phyloP scores from a whole-genome alignment of 2,888 invertebrate genomes.

The Orthosia gothica region DNA sequence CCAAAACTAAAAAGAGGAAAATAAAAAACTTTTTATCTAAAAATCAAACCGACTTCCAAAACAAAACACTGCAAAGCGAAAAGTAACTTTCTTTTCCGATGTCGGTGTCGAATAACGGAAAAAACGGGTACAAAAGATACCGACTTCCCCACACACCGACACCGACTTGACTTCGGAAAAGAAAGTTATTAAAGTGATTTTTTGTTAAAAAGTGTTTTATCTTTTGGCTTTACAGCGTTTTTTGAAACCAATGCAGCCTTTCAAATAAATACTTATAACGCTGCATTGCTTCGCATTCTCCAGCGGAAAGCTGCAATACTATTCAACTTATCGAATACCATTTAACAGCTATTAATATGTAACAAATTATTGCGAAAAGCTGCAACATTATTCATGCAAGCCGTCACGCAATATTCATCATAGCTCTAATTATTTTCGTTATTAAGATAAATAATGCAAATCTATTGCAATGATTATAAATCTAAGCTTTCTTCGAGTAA shows the following conservation, averaged over 20 bases:
- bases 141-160: too few species aligned
- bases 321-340: slow-evolving; percentile 24
- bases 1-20: too few species aligned
- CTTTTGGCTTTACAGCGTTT: neutral
- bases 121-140: too few species aligned
- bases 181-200: too few species aligned
- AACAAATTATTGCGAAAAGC: slow-evolving; percentile 52
- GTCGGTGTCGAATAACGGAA: too few species aligned
- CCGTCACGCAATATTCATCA: slow-evolving; percentile 48
- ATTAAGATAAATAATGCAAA: slow-evolving; percentile 66
- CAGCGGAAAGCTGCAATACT: slow-evolving; percentile 4
- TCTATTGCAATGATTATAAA: slow-evolving; percentile 67
- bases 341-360: slow-evolving; percentile 34
- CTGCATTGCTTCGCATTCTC: neutral
- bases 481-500: slow-evolving; percentile 68
- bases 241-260: neutral
- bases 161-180: too few species aligned
- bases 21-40: too few species aligned
- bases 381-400: slow-evolving; percentile 38
- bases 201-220: too few species aligned
- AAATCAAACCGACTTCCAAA: too few species aligned
- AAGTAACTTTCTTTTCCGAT: too few species aligned
- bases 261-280: neutral
- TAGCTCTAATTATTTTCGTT: slow-evolving; percentile 52
- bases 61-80: too few species aligned